These are phyloP conservation scores for Entomyzon cyanotis DNA, from an alignment of 2,113 vertebrate species.

Conservation along the genomic window DNA sequence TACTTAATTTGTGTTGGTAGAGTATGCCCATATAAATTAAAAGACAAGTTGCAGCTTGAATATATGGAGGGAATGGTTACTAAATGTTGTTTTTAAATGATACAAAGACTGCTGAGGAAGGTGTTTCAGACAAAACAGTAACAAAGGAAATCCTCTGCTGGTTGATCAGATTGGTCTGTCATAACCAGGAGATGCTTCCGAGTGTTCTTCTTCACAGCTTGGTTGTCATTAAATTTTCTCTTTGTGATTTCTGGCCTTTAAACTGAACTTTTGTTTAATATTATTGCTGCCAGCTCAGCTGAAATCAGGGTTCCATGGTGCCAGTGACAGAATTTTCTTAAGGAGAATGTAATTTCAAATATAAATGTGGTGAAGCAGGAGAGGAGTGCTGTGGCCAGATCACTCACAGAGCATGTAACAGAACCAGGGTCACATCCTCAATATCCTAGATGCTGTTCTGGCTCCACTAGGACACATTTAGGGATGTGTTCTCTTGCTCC, in stretches of 20 bases:
- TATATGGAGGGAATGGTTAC: neutral
- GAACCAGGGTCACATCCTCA: neutral
- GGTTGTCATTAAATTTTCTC: neutral
- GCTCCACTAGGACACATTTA: accelerated
- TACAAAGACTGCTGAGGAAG: neutral
- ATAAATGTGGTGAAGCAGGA: neutral
- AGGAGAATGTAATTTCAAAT: neutral
- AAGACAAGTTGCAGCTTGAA: neutral
- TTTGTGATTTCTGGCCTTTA: neutral
- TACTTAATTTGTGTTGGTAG: neutral
- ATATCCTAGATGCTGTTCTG: neutral
- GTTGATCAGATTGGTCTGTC: neutral
- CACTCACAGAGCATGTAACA: neutral
- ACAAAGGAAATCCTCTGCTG: neutral
- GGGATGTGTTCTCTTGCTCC: neutral
- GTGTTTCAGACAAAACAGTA: neutral
- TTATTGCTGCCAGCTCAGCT: neutral
- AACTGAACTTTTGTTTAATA: neutral
- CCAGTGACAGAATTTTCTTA: neutral
- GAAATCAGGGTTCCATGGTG: neutral
- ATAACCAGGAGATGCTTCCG: accelerated
- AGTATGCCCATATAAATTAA: neutral
- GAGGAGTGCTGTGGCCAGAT: neutral
- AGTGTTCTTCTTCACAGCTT: neutral
- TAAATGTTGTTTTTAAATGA: neutral